Evolutionary conservation across 30 jellyfish, hydroid and myxozoan species (phyloP).

Genomic region (Chrysaora quinquecirrha): DNA sequence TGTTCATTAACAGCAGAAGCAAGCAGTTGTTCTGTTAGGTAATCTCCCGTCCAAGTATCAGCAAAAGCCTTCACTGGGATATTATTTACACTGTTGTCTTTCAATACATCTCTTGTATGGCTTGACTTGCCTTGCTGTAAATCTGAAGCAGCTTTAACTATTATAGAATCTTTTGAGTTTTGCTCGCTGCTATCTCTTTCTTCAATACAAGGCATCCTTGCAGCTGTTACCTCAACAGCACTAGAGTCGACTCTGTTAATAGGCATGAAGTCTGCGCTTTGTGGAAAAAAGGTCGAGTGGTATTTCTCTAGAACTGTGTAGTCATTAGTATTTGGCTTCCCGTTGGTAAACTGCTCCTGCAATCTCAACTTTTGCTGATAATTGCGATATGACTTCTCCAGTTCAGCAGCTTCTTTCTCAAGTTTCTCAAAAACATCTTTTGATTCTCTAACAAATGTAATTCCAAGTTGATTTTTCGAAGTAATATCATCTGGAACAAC

Average conservation of each 20-base stretch:
- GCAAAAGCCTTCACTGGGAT: neutral
- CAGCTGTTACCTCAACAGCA: neutral
- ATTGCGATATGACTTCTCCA: constrained; percentile 35
- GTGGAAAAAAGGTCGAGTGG: constrained; percentile 3
- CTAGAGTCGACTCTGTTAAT: neutral
- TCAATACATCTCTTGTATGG: neutral
- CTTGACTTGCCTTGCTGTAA: neutral
- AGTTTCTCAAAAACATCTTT: constrained; percentile 18
- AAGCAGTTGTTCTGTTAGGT: constrained; percentile 56
- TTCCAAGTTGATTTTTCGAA: neutral
- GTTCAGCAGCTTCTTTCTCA: constrained; percentile 47
- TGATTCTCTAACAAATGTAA: neutral
- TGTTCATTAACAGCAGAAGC: constrained; percentile 41
- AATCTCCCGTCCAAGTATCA: constrained; percentile 50
- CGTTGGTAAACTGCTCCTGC: neutral
- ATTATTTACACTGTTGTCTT: neutral
- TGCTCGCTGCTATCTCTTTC: neutral
- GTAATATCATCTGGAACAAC: neutral
- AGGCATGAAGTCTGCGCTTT: neutral
- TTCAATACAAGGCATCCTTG: neutral
- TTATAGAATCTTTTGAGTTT: neutral
- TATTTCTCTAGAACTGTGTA: constrained; percentile 32
- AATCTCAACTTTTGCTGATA: constrained; percentile 16
- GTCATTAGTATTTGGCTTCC: constrained; percentile 39
- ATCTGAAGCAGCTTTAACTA: neutral